These are phyloP conservation scores for Gastrophryne carolinensis DNA, from an alignment of 2,797 vertebrate genomes.

Conservation along the genomic window DNA sequence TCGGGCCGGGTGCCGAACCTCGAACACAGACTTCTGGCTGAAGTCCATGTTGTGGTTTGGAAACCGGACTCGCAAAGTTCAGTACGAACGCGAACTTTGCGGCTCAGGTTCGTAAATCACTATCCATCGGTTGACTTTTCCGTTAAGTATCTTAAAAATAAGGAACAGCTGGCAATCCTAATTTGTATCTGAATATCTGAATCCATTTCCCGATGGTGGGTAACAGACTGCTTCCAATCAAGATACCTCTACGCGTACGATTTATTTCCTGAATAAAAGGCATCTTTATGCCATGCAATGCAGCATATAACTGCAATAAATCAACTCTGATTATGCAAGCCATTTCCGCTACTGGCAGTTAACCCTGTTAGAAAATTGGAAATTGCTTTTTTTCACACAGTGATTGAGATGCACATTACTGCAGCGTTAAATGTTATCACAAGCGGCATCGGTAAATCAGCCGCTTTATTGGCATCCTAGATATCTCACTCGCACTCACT, in stretches of 20 bases:
- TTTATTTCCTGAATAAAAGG: slow-evolving; percentile 20
- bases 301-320: not conserved
- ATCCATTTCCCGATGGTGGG: not conserved
- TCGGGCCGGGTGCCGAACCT: too few relatives aligned
- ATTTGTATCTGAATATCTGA: not conserved
- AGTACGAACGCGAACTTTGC: too few relatives aligned
- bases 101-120: too few relatives aligned
- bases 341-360: not conserved
- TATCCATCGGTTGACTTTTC: too few relatives aligned
- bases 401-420: not conserved
- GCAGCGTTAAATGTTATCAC: not conserved
- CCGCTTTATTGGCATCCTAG: not conserved
- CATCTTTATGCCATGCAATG: not conserved
- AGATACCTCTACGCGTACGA: not conserved
- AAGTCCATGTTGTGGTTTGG: too few relatives aligned
- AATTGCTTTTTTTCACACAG: slow-evolving; percentile 10
- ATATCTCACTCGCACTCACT: not conserved
- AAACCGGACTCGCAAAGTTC: too few relatives aligned
- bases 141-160: too few relatives aligned
- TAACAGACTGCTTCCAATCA: not conserved
- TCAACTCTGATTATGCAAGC: slow-evolving; percentile 16
- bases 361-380: not conserved
- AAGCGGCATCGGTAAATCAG: not conserved
- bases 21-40: too few relatives aligned
- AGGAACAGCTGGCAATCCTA: not conserved